Evolutionary conservation across 1,140 invertebrate species (phyloP), one percentile per base, ranked within the genome.

Genomic region (Tribolium madens): DNA sequence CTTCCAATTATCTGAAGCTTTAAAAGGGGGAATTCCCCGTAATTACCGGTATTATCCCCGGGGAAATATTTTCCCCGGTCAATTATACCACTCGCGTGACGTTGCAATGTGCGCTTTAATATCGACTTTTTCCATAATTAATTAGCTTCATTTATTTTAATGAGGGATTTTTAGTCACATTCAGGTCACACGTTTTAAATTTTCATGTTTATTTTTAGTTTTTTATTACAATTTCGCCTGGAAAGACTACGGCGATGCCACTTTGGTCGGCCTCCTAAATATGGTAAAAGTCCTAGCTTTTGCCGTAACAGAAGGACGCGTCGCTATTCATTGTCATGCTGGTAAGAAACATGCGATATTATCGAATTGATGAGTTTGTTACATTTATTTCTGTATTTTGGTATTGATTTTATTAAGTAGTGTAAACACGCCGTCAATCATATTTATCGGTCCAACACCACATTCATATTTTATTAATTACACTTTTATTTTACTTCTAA

Each of bases 281-380:
- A 95, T 96, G 91, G 93, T 96, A 1, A 96, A 96, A 87, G 95
- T 97, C 2, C 88, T 96, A 83, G 92, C 94, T 31, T 97, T 97
- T 87, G 91, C 93, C 0, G 86, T 95, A 0, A 90, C 91, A 57
- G 91, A 96, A 85, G 95, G 95, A 48, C 92, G 94, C 86, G 93
- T 95, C 1, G 95, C 95, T 2, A 91, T 97, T 76, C 96, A 97
- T 83, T 97, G 96, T 86, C 95, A 97, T 87, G 95, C 96, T 82
- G 95, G 95, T 93, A 87, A 87, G 69, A 71, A 64, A 33, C 26
- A 64, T 64, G 26, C 57, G 5, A 36, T 26, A 12, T 64, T 5
- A 7, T 13, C 14, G 31, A 33, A 6, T 15, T 50, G 36, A 36
- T 50, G 13, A 21, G 17, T n/a, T 57, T 57, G 18, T 57, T 57